Evolutionary conservation across 2,113 vertebrate genomes (phyloP).

Genomic region (Sinocyclocheilus maitianheensis): DNA sequence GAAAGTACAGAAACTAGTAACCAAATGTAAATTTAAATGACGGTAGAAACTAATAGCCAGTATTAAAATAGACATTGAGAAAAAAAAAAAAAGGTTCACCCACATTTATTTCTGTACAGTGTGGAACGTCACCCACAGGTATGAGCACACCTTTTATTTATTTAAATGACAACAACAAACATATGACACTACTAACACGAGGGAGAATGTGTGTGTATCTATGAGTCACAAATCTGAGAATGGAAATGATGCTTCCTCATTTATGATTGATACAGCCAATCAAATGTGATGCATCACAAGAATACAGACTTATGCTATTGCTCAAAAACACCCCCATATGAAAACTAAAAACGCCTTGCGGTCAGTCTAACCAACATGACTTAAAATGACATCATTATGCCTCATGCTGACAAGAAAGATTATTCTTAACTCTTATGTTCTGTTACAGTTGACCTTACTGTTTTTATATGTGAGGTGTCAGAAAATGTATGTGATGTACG

Average conservation of each 20-base stretch:
- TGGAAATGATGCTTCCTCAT: conserved; percentile 25
- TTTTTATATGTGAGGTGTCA: neutral
- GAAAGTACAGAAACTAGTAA: neutral
- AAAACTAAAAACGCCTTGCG: neutral
- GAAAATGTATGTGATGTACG: neutral
- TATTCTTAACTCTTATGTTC: neutral
- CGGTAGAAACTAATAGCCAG: neutral
- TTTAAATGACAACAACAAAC: conserved; percentile 8
- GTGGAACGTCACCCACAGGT: neutral
- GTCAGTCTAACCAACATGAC: neutral
- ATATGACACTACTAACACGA: neutral
- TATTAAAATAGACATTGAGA: no score
- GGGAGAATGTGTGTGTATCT: neutral
- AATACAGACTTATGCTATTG: neutral
- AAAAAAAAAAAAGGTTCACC: neutral
- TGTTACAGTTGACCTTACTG: neutral
- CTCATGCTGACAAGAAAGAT: neutral
- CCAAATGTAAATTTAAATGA: neutral
- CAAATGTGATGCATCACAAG: conserved; percentile 1
- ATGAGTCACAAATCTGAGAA: conserved; percentile 7
- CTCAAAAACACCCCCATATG: conserved; percentile 10
- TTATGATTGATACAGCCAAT: neutral
- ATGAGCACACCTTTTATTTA: neutral
- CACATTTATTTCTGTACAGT: neutral
- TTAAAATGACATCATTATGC: conserved; percentile 6